These are phyloP conservation scores for Lysandra coridon DNA, from an alignment of 2,888 invertebrate genomes.

Conservation along the genomic window DNA sequence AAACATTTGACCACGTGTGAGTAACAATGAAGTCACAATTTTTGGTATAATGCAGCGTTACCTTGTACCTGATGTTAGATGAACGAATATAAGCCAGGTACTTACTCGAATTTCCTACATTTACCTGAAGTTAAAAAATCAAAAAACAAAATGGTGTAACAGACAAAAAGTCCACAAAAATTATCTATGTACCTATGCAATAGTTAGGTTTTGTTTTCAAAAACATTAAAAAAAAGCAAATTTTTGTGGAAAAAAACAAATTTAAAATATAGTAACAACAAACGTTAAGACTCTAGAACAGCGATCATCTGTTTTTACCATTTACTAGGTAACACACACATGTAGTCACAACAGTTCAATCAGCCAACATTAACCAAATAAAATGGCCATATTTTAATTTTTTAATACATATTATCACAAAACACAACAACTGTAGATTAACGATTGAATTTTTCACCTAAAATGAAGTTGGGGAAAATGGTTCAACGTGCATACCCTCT, in stretches of 20 bases:
- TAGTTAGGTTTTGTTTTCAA: no score
- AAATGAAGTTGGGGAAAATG: background rate
- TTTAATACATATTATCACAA: background rate
- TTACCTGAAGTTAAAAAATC: background rate
- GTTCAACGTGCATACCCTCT: background rate
- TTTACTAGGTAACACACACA: no score
- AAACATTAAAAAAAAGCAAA: no score
- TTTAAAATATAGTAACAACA: no score
- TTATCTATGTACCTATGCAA: no score
- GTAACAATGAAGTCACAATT: background rate
- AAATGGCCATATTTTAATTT: no score
- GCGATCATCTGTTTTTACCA: no score
- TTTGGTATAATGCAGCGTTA: background rate
- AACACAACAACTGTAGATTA: background rate
- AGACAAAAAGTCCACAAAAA: background rate
- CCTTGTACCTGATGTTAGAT: background rate
- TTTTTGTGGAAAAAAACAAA: no score
- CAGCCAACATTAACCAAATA: no score
- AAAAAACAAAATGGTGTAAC: background rate
- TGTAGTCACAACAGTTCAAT: no score
- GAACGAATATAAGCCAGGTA: background rate
- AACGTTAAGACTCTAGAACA: no score
- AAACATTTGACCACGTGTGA: constrained; percentile 26
- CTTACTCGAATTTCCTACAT: background rate
- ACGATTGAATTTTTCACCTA: background rate